Base-by-base conservation (phyloP, 2,888 invertebrate genomes). In the Sesamia inferens region DNA sequence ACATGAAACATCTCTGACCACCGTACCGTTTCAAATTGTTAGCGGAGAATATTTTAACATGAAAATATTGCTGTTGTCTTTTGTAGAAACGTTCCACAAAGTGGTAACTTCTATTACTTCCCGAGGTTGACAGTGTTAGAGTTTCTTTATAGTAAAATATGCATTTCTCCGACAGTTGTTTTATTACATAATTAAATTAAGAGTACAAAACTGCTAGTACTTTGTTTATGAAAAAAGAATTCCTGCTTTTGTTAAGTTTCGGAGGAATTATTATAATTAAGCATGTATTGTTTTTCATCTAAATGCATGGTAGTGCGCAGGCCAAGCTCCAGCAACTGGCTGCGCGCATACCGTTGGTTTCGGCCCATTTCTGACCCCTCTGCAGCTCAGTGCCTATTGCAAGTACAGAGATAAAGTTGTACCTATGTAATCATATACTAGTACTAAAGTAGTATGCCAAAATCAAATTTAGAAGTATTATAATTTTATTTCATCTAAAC, bases 1-100 rank as follows among this genome's bases (percentile, higher is more conserved):
- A 70, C 62, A 66, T 57, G 39, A 22, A 48, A 81, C 69, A 70
- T 72, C 70, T 69, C 58, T 61, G 55, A 22, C 61, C 14, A 69
- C 65, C 22, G 61, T 69, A 70, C 48, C 51, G 67, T 54, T 63
- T 13, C 65, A 66, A 82, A 76, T 84, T 76, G 79, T 76, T 74
- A 61, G 67, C 51, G 10, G 59, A 31, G 54, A 58, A 72, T 67
- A 67, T 73, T 75, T 73, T 72, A 69, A 67, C 51, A 42, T 8
- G 16, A 69, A 79, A 82, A 76, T 79, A 82, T 73, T 61, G 71
- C 68, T 69, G 11, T 65, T 59, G 19, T 51, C 44, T 31, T n/a
- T 5, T 58, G 51, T 57, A 48, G 61, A 19, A 51, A 58, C 31
- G 39, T 47, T 48, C 7, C 3, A 57, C 14, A 63, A 59, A 82